Base-by-base conservation (phyloP, 2,797 vertebrate genomes). In the Sandelia bainsii region DNA sequence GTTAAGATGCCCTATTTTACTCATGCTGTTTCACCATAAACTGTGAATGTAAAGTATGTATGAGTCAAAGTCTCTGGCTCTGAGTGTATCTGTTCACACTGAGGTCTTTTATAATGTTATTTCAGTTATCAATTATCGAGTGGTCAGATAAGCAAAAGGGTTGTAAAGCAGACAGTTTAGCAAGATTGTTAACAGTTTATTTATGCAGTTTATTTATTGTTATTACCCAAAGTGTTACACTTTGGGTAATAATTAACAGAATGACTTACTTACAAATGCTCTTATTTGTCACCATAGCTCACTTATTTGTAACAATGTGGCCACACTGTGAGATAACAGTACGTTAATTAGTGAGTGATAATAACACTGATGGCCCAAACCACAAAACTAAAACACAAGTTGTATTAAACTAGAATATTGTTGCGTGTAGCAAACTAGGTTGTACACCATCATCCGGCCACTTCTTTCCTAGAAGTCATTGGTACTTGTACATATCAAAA, bases 31-130 rank as follows among this genome's bases (percentile, higher is more conserved):
- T 62, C 46, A 56, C 39, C 49, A 22, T 3, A 7, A 25, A 50
- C 34, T 20, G 49, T 46, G 60, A n/a, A 22, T 8, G 56, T 40
- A 46, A 8, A 49, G 32, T 34, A 22, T n/a, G 8, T 7, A 14
- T 45, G 60, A 71, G 50, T 69, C 63, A 57, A 7, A 57, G 12
- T 17, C 42, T 72, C 67, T 52, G 19, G 19, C 14, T n/a, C 4
- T 19, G 27, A 23, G 27, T 9, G 19, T 74, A 19, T 23, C 25
- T n/a, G n/a, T 19, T 39, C 16, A 32, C 37, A 25, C 25, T 2
- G 29, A 48, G 12, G 9, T 11, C 37, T 44, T 17, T 4, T 16
- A 16, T 39, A 39, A 39, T 13, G 40, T 19, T 4, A 44, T 40
- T 63, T 14, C 10, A 58, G 14, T 27, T 45, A 23, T 27, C 17